Evolutionary conservation across 2,888 invertebrate species (phyloP).

Genomic region (Diplazon laetatorius): DNA sequence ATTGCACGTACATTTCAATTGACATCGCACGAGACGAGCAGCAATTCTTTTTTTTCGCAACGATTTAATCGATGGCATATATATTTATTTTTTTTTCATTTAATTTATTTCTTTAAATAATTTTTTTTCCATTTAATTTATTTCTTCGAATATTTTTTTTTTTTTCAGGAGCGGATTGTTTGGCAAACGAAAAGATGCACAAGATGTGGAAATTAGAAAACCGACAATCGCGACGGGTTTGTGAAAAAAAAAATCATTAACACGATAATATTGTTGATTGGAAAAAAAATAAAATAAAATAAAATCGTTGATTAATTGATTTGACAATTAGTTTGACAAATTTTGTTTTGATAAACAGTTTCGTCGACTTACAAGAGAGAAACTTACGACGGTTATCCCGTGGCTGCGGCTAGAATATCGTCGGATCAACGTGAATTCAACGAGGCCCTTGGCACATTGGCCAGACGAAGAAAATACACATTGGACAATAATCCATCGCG

Average conservation of each 20-base stretch:
- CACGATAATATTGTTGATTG: no score
- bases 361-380: slow-evolving; percentile 76
- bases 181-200: slow-evolving; percentile 75
- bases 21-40: background rate
- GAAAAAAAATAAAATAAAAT: no score
- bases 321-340: background rate
- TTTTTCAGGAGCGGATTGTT: slow-evolving; percentile 77
- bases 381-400: slow-evolving; percentile 69
- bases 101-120: background rate
- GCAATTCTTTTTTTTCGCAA: background rate
- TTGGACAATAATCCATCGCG: slow-evolving; percentile 73
- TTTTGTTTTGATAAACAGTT: slow-evolving; percentile 66
- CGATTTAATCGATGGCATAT: background rate
- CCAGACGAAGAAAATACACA: slow-evolving; percentile 78
- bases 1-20: slow-evolving; percentile 35
- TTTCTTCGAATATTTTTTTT: slow-evolving; percentile 17
- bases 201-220: slow-evolving; percentile 70
- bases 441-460: slow-evolving; percentile 77
- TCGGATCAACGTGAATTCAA: slow-evolving; percentile 78
- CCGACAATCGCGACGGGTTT: slow-evolving; percentile 77
- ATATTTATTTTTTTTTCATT: slow-evolving; percentile 8
- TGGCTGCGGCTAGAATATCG: slow-evolving; percentile 67
- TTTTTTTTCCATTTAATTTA: slow-evolving; percentile 61
- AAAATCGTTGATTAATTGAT: background rate
- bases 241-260: background rate